phyloP scores from a whole-genome alignment of 2,888 invertebrate genomes.

The Chesias legatella region DNA sequence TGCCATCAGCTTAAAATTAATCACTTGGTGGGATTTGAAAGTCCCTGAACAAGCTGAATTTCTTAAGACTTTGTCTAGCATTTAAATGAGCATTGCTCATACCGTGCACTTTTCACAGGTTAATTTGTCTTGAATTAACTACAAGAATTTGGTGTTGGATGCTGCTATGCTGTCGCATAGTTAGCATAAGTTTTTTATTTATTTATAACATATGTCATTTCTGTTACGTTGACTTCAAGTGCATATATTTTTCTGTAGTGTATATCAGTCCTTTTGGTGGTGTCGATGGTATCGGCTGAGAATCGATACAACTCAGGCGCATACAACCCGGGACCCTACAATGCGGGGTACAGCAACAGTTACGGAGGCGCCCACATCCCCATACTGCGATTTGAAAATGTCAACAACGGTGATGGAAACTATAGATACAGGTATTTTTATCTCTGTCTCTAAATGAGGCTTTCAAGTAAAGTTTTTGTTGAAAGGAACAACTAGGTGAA shows the following conservation, averaged over 20 bases:
- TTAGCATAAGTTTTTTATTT: too few relatives aligned
- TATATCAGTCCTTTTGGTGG: constrained; percentile 35
- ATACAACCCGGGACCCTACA: constrained; percentile 39
- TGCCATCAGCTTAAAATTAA: too few relatives aligned
- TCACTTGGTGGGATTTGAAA: too few relatives aligned
- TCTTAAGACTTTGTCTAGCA: neutral
- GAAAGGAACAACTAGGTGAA: too few relatives aligned
- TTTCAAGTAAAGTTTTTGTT: too few relatives aligned
- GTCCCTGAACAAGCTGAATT: neutral
- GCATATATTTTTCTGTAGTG: constrained; percentile 33
- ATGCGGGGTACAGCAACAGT: constrained; percentile 33
- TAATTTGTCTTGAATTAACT: too few relatives aligned
- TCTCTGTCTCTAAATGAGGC: constrained; percentile 1
- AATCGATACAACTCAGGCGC: constrained; percentile 26
- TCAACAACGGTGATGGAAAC: constrained; percentile 81
- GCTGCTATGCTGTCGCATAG: too few relatives aligned
- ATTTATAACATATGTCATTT: too few relatives aligned
- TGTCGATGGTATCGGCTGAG: constrained; percentile 40
- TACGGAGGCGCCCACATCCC: constrained; percentile 71
- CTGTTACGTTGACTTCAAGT: too few relatives aligned
- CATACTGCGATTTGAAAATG: constrained; percentile 80
- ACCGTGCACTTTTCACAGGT: too few relatives aligned
- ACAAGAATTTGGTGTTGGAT: too few relatives aligned
- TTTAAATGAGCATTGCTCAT: too few relatives aligned
- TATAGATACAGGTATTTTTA: constrained; percentile 80